Percentiles rank a stretch among this genome's conserved stretches.
These are phyloP conservation scores for Stichopus horrens DNA, from an alignment of 53 echinoderm and acorn worm genomes.

Conservation along the genomic window DNA sequence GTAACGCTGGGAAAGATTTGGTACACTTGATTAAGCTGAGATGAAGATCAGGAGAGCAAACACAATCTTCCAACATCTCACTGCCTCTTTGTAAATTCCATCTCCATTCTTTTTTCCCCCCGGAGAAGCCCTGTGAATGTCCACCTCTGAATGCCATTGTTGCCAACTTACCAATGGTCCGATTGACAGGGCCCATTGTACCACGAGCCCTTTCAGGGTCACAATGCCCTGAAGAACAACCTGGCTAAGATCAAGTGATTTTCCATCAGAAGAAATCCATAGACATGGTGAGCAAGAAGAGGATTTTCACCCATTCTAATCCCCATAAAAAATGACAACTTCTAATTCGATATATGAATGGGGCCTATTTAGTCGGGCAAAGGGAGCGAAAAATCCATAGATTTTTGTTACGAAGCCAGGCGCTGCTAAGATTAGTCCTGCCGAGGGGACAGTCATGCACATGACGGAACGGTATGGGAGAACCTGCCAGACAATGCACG, in stretches of 20 bases:
- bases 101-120: neutral
- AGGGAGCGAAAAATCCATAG: slow-evolving; percentile 33
- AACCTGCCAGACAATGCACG: neutral
- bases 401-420: neutral
- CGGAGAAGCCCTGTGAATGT: slow-evolving; percentile 20
- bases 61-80: slow-evolving; percentile 8
- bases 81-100: neutral
- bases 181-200: slow-evolving; percentile 8
- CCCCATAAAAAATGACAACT: slow-evolving; percentile 29
- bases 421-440: neutral
- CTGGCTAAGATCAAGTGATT: slow-evolving; percentile 18
- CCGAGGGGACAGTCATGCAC: neutral
- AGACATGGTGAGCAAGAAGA: slow-evolving; percentile 2
- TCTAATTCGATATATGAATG: neutral
- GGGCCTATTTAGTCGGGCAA: neutral
- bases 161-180: neutral
- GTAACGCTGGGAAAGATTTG: neutral
- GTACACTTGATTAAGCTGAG: slow-evolving; percentile 22
- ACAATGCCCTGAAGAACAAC: slow-evolving; percentile 9
- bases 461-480: neutral
- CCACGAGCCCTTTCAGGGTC: slow-evolving; percentile 26
- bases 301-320: slow-evolving; percentile 33
- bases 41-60: slow-evolving; percentile 10
- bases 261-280: slow-evolving; percentile 26
- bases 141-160: slow-evolving; percentile 24